Base-by-base conservation (phyloP, 1,140 invertebrate genomes). In the Drosophila yakuba region DNA sequence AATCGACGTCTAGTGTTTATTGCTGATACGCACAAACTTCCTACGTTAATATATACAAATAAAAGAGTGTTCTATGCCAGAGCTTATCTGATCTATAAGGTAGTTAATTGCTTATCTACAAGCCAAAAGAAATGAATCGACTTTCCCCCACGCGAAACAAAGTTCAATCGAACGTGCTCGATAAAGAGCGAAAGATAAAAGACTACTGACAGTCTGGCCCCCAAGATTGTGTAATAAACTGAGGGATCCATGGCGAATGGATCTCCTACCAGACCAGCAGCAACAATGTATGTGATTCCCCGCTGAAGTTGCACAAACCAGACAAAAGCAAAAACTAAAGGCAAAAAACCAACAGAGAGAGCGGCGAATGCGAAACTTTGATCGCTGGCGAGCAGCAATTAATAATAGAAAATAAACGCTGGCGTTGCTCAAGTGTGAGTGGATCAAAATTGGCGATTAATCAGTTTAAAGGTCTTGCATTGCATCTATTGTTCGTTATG, bases 391-490 rank as follows among this genome's bases (percentile, higher is more conserved):
- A 52, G 68, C 43, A 59, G 39, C 57, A 71, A 54, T 57, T 57
- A 80, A 62, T 63, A 78, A 60, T 67, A 82, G 75, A 76, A 58
- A 67, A 76, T 48, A 74, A 48, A 64, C 45, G 39, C 25, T 35
- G 35, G 38, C 41, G 41, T 44, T 74, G 41, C 38, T 28, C 15
- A 39, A 47, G 68, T 75, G 72, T 75, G 43, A 35, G 45, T 62
- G 77, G 57, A 66, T 59, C 63, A 64, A 77, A 66, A 74, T 78
- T 75, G 57, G 48, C 83, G 83, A 85, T 88, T 85, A 86, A 86
- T 83, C 66, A 58, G 83, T 64, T 83, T 76, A 88, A 86, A 86
- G 82, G 79, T 88, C 79, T 73, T 39, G 50, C 55, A 60, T 38
- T 67, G 55, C 58, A 59, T 76, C 58, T 51, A 80, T 68, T 71